These are phyloP conservation scores for Andrena cerasifolii DNA, from an alignment of 1,140 invertebrate species.

Conservation along the genomic window DNA sequence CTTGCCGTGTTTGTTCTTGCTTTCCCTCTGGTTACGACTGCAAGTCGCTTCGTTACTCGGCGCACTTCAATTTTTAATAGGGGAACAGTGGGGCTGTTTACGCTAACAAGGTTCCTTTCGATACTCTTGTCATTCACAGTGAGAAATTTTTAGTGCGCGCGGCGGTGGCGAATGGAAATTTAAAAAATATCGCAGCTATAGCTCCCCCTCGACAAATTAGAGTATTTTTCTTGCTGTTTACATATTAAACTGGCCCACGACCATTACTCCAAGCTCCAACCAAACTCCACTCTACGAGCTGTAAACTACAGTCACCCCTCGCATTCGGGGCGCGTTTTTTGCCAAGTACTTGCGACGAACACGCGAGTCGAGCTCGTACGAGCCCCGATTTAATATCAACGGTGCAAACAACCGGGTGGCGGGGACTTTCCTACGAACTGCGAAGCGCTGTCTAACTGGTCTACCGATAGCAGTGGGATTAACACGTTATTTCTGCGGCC, in stretches of 20 bases:
- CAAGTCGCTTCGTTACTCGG: not conserved
- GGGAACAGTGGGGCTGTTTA: not conserved
- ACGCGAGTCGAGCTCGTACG: not conserved
- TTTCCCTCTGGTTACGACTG: slow-evolving; percentile 7
- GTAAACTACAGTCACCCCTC: not conserved
- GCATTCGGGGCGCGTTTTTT: not conserved
- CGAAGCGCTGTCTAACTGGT: slow-evolving; percentile 10
- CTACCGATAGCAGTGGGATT: slow-evolving; percentile 25
- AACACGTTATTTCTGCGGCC: slow-evolving; percentile 19
- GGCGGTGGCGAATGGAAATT: too few relatives aligned
- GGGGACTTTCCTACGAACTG: slow-evolving; percentile 7
- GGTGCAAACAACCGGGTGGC: not conserved
- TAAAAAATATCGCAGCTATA: not conserved
- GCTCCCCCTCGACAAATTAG: too few relatives aligned
- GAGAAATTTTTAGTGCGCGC: too few relatives aligned
- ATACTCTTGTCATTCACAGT: not conserved
- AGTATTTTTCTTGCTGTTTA: too few relatives aligned
- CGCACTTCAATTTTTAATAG: too few relatives aligned
- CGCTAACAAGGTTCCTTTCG: not conserved
- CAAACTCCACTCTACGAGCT: too few relatives aligned
- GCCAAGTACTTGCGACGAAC: not conserved
- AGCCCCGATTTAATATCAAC: slow-evolving; percentile 28
- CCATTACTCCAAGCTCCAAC: too few relatives aligned
- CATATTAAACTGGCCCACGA: too few relatives aligned
- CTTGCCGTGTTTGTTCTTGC: not conserved